phyloP scores from a whole-genome alignment of 1,140 invertebrate species.

The Dinothrombium tinctorium region DNA sequence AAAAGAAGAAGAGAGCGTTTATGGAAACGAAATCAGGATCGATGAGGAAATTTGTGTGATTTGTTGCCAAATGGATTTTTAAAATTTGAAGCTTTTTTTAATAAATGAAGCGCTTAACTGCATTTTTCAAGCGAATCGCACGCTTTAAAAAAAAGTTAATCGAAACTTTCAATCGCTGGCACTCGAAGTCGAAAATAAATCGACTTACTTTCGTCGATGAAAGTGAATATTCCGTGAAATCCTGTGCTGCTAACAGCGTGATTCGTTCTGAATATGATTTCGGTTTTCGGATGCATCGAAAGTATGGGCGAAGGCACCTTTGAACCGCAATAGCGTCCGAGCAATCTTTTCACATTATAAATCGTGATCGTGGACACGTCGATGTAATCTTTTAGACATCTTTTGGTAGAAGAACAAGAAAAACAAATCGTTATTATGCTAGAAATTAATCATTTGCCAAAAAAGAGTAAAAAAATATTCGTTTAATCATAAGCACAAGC shows the following conservation, averaged over 20 bases:
- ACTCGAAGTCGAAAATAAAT: not conserved
- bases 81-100: too few relatives aligned
- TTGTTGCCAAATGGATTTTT: too few relatives aligned
- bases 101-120: too few relatives aligned
- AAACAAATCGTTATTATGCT: too few relatives aligned
- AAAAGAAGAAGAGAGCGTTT: too few relatives aligned
- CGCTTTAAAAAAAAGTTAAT: too few relatives aligned
- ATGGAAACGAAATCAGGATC: too few relatives aligned
- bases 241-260: conserved; percentile 18
- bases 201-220: conserved; percentile 20
- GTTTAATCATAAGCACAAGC: not conserved
- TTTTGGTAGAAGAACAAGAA: conserved; percentile 4
- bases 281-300: conserved; percentile 19
- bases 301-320: conserved; percentile 15
- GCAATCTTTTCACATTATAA: conserved; percentile 16
- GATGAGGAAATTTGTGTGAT: too few relatives aligned
- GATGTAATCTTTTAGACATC: conserved; percentile 19
- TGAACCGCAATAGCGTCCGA: conserved; percentile 19
- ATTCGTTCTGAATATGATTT: conserved; percentile 21
- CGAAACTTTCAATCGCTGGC: not conserved
- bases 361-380: conserved; percentile 18
- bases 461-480: not conserved
- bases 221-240: conserved; percentile 20
- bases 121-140: too few relatives aligned
- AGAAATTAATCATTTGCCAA: too few relatives aligned